These are phyloP conservation scores for Dasysyrphus albostriatus DNA, from an alignment of 2,888 invertebrate genomes.

Conservation along the genomic window DNA sequence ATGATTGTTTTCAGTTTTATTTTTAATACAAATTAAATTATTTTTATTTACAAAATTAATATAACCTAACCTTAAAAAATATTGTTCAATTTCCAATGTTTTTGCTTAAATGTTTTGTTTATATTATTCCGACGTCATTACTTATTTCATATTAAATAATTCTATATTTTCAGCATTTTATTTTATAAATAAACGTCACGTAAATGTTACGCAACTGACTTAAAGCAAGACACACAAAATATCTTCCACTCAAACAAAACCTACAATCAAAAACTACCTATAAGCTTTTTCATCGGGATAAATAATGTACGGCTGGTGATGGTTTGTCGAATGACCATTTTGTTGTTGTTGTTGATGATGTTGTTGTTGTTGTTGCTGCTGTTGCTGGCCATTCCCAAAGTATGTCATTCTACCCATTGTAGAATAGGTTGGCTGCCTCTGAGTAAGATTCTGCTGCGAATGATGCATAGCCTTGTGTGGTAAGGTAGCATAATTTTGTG, in stretches of 20 bases:
- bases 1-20: conserved; percentile 19
- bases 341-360: conserved; percentile 79
- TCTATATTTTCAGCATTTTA: not conserved
- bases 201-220: conserved; percentile 82
- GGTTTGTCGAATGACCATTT: conserved; percentile 78
- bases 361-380: conserved; percentile 82
- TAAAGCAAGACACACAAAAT: conserved; percentile 76
- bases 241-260: conserved; percentile 34
- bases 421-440: conserved; percentile 86
- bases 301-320: conserved; percentile 82
- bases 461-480: conserved; percentile 87
- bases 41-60: conserved; percentile 66
- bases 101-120: not conserved
- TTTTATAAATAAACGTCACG: conserved; percentile 77
- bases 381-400: conserved; percentile 83
- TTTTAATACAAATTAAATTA: conserved; percentile 40
- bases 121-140: not conserved
- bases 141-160: not conserved
- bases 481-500: conserved; percentile 86
- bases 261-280: conserved; percentile 79
- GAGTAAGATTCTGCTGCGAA: conserved; percentile 82
- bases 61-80: conserved; percentile 37
- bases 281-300: conserved; percentile 84
- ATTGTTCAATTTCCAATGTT: not conserved
- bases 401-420: conserved; percentile 87